These are phyloP conservation scores for Zaprionus nigranus DNA, from an alignment of 1,140 invertebrate genomes.

Conservation along the genomic window DNA sequence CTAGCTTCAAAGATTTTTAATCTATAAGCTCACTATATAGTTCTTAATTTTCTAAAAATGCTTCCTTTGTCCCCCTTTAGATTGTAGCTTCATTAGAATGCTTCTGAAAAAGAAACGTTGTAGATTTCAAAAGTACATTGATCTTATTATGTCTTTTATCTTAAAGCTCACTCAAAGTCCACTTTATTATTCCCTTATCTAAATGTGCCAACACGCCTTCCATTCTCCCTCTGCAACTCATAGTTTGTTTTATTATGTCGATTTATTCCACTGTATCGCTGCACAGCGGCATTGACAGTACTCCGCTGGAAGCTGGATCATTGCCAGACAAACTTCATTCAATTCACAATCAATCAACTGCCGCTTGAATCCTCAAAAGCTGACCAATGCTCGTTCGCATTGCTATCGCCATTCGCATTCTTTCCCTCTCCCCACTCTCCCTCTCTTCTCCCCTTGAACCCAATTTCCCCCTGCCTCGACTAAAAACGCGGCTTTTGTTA, in stretches of 20 bases:
- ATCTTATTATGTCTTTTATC: too few species aligned
- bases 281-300: not conserved
- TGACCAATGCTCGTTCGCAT: constrained; percentile 1
- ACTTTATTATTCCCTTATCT: not conserved
- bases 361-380: constrained; percentile 2
- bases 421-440: not conserved
- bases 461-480: constrained; percentile 7
- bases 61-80: not conserved
- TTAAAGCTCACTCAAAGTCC: not conserved
- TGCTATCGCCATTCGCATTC: not conserved
- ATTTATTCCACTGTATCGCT: not conserved
- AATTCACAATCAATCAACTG: constrained; percentile 35
- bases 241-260: not conserved
- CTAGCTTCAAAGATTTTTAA: not conserved
- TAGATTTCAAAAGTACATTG: too few species aligned
- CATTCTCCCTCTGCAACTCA: not conserved
- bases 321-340: constrained; percentile 14
- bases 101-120: too few species aligned
- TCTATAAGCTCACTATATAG: not conserved
- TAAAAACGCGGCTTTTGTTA: not conserved
- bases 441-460: not conserved
- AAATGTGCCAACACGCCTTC: not conserved
- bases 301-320: not conserved
- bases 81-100: not conserved
- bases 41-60: not conserved